phyloP scores from a whole-genome alignment of 2,797 vertebrate genomes.

The Paguma larvata region DNA sequence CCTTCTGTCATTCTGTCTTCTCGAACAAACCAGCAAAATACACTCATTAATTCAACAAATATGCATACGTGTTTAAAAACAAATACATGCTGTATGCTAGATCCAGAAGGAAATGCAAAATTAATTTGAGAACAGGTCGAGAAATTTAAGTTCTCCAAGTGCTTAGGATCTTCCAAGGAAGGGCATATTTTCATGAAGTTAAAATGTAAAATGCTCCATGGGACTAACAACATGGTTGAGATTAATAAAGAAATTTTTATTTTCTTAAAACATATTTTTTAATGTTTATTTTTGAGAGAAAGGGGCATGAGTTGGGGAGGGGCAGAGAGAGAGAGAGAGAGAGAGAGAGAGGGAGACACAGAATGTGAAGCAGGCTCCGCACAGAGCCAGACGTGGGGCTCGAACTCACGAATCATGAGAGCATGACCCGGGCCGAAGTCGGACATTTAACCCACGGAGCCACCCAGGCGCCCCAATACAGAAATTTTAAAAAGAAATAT shows the following conservation, averaged over 20 bases:
- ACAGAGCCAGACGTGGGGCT: too few relatives aligned
- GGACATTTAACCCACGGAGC: too few relatives aligned
- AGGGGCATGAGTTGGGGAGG: too few relatives aligned
- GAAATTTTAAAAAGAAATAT: background rate
- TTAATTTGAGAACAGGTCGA: background rate
- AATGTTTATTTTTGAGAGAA: too few relatives aligned
- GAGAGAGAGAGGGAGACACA: too few relatives aligned
- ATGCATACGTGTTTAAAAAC: background rate
- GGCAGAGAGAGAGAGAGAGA: too few relatives aligned
- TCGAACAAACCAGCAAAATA: background rate
- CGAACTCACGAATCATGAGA: too few relatives aligned
- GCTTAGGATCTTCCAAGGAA: constrained; percentile 17
- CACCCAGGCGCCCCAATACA: background rate
- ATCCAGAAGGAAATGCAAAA: background rate
- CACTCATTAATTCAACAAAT: constrained; percentile 1
- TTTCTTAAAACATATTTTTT: too few relatives aligned
- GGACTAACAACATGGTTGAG: background rate
- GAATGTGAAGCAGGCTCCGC: too few relatives aligned
- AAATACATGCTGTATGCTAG: background rate
- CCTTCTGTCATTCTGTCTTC: background rate
- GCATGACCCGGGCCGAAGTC: too few relatives aligned
- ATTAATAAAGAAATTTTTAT: background rate
- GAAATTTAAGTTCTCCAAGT: background rate
- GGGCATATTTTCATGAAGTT: background rate
- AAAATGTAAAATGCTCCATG: background rate